Base-by-base conservation (phyloP, 2,113 vertebrate genomes). In the Carassius gibelio region DNA sequence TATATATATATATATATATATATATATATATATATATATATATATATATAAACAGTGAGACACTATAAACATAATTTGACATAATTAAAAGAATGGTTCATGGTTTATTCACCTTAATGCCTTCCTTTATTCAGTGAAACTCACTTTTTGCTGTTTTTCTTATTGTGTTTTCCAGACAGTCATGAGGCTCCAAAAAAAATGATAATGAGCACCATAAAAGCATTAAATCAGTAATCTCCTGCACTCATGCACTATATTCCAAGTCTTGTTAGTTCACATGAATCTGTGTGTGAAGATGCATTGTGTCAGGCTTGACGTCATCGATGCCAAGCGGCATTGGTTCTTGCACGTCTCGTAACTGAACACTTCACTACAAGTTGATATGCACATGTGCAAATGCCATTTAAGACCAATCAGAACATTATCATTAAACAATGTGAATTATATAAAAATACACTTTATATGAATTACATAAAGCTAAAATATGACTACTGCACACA, bases 241-340 rank as follows among this genome's bases (percentile, higher is more conserved):
- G 13, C 14, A 57, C 15, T 57, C 57, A 59, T 59, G 57, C 57
- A 59, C 57, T 21, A 59, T 59, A 59, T 59, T 21, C 17, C 17
- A 19, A 57, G 19, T 55, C 6, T 17, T 57, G 15, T 57, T 57
- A 8, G 57, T 42, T 42, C 42, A 42, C 8, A 42, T 8, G 42
- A 42, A 8, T 7, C 57, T 61, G 2, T 61, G 21, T 61, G 68
- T 42, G 68, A 38, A 42, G 68, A 71, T 15, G 34, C 9, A 19
- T 71, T 2, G 42, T 74, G 71, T 74, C 71, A 74, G 71, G 42
- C 23, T 74, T 74, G 71, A 74, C 71, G 71, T 74, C 71, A 74
- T 21, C 45, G 38, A 74, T 74, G 71, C 71, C 21, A 48, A 23
- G 11, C 42, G 2, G 71, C 71, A 74, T 74, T 48, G 42, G 71